phyloP scores from a whole-genome alignment of 2,888 invertebrate genomes.

The Scrobipalpa atriplicella region DNA sequence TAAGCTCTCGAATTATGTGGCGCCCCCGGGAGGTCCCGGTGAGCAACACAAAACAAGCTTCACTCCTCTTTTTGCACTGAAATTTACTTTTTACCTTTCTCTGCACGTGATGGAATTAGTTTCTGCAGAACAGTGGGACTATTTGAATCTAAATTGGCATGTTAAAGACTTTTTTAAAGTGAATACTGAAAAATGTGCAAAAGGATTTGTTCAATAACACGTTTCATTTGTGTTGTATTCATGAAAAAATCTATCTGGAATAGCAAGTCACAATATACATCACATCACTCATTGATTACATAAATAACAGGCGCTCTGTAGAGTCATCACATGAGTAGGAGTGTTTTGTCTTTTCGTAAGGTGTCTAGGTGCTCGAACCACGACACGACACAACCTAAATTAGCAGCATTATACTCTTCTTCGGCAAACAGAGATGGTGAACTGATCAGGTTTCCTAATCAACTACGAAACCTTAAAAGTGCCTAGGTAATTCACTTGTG shows the following conservation, averaged over 20 bases:
- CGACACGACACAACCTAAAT: too few species aligned
- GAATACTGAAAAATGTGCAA: not conserved
- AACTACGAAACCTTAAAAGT: too few species aligned
- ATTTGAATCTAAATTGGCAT: conserved; percentile 3
- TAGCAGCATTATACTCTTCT: too few species aligned
- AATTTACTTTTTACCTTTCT: conserved; percentile 44
- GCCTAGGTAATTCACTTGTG: too few species aligned
- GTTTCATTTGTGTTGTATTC: too few species aligned
- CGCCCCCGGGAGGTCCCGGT: conserved; percentile 59
- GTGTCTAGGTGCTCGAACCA: conserved; percentile 36
- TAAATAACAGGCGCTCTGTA: not conserved
- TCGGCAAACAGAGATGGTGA: too few species aligned
- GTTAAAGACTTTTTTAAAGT: not conserved
- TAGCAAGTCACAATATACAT: too few species aligned
- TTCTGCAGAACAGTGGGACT: conserved; percentile 23
- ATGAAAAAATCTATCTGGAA: too few species aligned
- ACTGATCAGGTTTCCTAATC: too few species aligned
- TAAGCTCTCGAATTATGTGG: conserved; percentile 67
- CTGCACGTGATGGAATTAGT: conserved; percentile 5
- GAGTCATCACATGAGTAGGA: not conserved
- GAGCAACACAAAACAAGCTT: conserved; percentile 57
- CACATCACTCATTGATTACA: not conserved
- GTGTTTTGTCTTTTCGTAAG: not conserved
- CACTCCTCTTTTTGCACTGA: conserved; percentile 51
- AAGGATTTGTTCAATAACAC: too few species aligned